Evolutionary conservation across 2,113 vertebrate species (phyloP), one percentile per base, ranked within the genome.

Genomic region (Chlamydotis undulata): DNA sequence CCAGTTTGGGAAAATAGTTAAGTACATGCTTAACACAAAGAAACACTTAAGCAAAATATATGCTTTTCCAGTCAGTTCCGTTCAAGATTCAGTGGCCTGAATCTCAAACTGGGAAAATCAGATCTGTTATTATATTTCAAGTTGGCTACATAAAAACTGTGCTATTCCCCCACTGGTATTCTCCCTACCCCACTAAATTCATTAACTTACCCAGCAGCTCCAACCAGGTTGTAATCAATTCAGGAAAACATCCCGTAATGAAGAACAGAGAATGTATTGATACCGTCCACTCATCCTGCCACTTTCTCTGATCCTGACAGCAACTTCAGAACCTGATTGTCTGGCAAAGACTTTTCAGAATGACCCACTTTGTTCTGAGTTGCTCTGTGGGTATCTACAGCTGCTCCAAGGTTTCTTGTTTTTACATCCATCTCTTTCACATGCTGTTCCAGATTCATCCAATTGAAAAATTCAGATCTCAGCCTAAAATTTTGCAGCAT

Each of bases 11-110:
- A 96, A 96, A 96, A 91, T 11, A 89, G 53, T 89, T 93, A 91
- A 96, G 73, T 47, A 91, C 67, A 78, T 89, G 73, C 83, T 84
- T 94, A 96, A 91, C 81, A 90, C 93, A 94, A 89, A 91, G 83
- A 84, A 96, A 96, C 87, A 89, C 91, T 96, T 73, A 91, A 82
- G 74, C 19, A 95, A 91, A 96, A 93, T 87, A 87, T 79, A 94
- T 87, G 69, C 37, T 92, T 92, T 93, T 88, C 43, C 55, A 73
- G 50, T 37, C 61, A 94, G 60, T 45, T 83, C 52, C 69, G 45
- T 43, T 91, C 49, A 3, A 2, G 29, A 85, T 84, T 87, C 89
- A 65, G 89, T 64, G 50, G 28, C 41, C 41, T 82, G 57, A 89
- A 82, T 85, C 74, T 89, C 77, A 94, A 65, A 39, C n/a, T 59